Evolutionary conservation across 1,140 invertebrate species (phyloP).

Genomic region (Leptopilina boulardi): DNA sequence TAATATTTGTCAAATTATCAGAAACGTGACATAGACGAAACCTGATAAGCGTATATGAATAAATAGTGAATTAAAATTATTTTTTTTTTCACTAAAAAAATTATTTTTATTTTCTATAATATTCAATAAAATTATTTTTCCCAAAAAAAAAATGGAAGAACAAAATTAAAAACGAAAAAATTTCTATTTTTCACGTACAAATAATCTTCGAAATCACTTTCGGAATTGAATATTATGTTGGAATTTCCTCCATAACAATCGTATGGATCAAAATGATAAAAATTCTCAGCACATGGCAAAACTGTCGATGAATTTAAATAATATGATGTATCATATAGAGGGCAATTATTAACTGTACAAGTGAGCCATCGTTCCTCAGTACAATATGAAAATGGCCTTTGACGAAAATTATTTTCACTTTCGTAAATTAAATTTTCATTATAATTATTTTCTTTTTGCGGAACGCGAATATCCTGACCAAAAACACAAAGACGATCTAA

Average conservation of each 20-base stretch:
- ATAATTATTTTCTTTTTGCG: slow-evolving; percentile 1
- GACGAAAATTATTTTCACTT: slow-evolving; percentile 11
- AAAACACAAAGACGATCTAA: slow-evolving; percentile 54
- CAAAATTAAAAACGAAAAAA: too few relatives aligned
- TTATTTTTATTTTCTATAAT: too few relatives aligned
- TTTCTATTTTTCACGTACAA: slow-evolving; percentile 60
- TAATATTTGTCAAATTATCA: slow-evolving; percentile 14
- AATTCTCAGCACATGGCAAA: slow-evolving; percentile 56
- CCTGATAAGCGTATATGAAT: not conserved
- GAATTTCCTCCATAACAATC: slow-evolving; percentile 10
- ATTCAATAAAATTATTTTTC: too few relatives aligned
- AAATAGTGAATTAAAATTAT: not conserved
- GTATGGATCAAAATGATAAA: not conserved
- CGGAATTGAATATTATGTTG: slow-evolving; percentile 46
- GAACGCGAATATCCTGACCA: slow-evolving; percentile 34
- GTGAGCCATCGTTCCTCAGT: slow-evolving; percentile 64
- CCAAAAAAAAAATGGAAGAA: not conserved
- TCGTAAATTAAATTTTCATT: slow-evolving; percentile 25
- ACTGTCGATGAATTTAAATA: slow-evolving; percentile 37
- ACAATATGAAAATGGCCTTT: slow-evolving; percentile 54
- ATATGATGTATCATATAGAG: slow-evolving; percentile 46
- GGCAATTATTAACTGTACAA: slow-evolving; percentile 60
- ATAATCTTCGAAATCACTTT: slow-evolving; percentile 62
- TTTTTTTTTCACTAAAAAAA: too few relatives aligned
- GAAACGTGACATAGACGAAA: slow-evolving; percentile 13